Conservation (phyloP, 2,113 vertebrate genomes). For the Barbus barbus region DNA sequence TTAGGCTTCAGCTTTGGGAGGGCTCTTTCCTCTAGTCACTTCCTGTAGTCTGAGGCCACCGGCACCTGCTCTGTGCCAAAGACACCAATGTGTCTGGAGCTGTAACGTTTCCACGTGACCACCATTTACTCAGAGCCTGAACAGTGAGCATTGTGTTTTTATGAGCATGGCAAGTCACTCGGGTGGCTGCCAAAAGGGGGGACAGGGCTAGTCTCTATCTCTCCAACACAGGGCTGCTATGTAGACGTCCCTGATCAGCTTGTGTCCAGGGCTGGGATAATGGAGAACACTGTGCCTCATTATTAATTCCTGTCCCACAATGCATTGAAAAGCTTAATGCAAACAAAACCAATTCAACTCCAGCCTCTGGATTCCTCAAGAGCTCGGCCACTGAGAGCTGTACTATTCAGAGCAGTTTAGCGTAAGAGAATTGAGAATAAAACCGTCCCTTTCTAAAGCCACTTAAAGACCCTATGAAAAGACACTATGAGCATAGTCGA, state of each 20-base stretch:
- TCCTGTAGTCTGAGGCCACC: conserved; percentile 37
- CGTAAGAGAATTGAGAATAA: not conserved
- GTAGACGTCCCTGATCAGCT: conserved; percentile 29
- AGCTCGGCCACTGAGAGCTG: conserved; percentile 8
- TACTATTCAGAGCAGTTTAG: conserved; percentile 21
- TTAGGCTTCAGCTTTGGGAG: conserved; percentile 19
- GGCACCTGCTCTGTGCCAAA: conserved; percentile 36
- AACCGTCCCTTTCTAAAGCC: conserved; percentile 21
- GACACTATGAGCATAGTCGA: not conserved
- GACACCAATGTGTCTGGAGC: conserved; percentile 31
- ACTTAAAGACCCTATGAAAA: conserved; percentile 11
- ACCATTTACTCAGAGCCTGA: conserved; percentile 62
- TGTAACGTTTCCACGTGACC: conserved; percentile 57
- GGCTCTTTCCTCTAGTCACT: conserved; percentile 36
- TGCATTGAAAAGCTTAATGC: conserved; percentile 17
- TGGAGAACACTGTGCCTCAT: conserved; percentile 34
- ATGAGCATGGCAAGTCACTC: conserved; percentile 54
- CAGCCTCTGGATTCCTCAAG: conserved; percentile 37
- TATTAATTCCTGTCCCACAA: conserved; percentile 29
- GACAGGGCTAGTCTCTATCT: conserved; percentile 39
- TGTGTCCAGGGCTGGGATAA: conserved; percentile 28
- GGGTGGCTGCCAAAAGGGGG: conserved; percentile 34
- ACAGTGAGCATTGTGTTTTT: conserved; percentile 58
- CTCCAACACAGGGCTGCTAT: conserved; percentile 37
- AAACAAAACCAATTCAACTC: conserved; percentile 34